Evolutionary conservation across 2,888 invertebrate species (phyloP).

Genomic region (Syritta pipiens): DNA sequence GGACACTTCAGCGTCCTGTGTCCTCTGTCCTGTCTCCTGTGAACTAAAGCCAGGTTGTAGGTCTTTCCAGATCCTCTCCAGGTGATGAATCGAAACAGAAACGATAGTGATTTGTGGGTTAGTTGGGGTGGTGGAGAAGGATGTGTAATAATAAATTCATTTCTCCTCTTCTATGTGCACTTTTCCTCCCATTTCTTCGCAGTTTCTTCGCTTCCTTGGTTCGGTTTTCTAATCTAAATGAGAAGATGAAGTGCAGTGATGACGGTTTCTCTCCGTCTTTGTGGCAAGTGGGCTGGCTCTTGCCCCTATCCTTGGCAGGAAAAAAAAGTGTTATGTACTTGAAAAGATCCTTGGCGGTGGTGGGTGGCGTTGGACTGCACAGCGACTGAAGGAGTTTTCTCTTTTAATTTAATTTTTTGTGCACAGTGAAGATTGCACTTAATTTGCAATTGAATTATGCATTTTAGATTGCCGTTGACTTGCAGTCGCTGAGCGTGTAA

Average conservation of each 20-base stretch:
- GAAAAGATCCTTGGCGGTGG: conserved; percentile 21
- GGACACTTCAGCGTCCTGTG: conserved; percentile 31
- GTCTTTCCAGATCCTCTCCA: background rate
- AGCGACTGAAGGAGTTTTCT: conserved; percentile 2
- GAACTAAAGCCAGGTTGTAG: conserved; percentile 23
- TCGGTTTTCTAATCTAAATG: conserved; percentile 24
- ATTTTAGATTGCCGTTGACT: too few species aligned
- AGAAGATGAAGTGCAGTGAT: conserved; percentile 23
- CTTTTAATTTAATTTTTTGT: conserved; percentile 10
- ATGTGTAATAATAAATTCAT: conserved; percentile 57
- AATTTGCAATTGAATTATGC: conserved; percentile 54
- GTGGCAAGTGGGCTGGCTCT: conserved; percentile 33
- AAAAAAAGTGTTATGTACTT: conserved; percentile 29
- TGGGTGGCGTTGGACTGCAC: conserved; percentile 32
- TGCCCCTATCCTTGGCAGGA: conserved; percentile 35
- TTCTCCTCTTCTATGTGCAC: background rate
- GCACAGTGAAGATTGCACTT: conserved; percentile 34
- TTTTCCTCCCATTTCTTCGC: background rate
- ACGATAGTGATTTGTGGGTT: conserved; percentile 55
- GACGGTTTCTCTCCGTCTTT: conserved; percentile 33
- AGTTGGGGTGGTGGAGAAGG: conserved; percentile 6
- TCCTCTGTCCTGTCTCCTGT: conserved; percentile 2
- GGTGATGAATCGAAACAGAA: conserved; percentile 43
- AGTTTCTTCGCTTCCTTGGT: background rate
- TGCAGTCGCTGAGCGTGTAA: too few species aligned